A percentile compares a stretch with the other conserved stretches of the same genome.
Conservation (phyloP, 2,888 invertebrate genomes). For the Adelphocoris suturalis region DNA sequence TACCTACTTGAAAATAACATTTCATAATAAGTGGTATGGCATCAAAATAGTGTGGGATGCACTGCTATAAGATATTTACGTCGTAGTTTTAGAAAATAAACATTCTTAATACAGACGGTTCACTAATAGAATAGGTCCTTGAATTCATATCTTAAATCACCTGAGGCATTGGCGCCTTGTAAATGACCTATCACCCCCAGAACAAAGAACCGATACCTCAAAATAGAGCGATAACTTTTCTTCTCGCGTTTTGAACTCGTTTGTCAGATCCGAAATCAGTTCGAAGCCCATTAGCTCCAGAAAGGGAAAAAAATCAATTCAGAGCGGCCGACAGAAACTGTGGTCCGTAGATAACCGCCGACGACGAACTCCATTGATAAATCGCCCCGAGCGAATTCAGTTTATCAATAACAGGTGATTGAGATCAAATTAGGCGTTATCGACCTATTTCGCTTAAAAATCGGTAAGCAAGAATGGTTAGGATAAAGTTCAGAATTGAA, state of each 20-base stretch:
- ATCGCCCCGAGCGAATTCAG: not conserved
- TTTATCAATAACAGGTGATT: slow-evolving; percentile 8
- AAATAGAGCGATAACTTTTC: not conserved
- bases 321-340: not conserved
- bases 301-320: not conserved
- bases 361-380: not conserved
- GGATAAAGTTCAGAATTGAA: not conserved
- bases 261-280: not conserved
- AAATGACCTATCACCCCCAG: not conserved
- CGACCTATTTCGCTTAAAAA: not conserved
- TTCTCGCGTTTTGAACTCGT: not conserved
- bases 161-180: too few species aligned
- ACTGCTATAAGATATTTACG: too few species aligned
- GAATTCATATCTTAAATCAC: too few species aligned
- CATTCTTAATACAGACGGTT: too few species aligned
- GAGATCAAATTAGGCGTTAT: not conserved
- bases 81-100: too few species aligned
- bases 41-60: too few species aligned
- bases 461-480: not conserved
- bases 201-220: not conserved
- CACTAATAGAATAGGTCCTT: too few species aligned
- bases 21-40: too few species aligned
- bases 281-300: not conserved
- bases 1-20: too few species aligned
- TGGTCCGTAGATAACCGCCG: not conserved